Conservation (phyloP, 2,113 vertebrate genomes). For the Myodes glareolus region DNA sequence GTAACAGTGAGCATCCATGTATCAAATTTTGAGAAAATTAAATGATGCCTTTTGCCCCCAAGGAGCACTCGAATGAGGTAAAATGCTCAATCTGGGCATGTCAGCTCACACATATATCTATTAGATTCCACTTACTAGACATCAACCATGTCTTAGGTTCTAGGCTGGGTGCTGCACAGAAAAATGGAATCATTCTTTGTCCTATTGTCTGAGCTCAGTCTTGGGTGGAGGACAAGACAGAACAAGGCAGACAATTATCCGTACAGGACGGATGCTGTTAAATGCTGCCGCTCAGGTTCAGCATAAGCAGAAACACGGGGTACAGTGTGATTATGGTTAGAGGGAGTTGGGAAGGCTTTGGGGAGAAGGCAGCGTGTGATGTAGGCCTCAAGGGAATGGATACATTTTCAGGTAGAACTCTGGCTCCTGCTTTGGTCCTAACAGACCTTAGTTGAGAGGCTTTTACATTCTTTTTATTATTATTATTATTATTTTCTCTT, state of each 20-base stretch:
- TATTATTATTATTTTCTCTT: conserved; percentile 47
- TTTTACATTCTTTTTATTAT: conserved; percentile 42
- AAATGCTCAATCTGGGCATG: background rate
- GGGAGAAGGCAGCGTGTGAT: background rate
- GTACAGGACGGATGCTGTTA: background rate
- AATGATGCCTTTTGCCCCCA: conserved; percentile 28
- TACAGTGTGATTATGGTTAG: background rate
- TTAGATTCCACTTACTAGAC: conserved; percentile 42
- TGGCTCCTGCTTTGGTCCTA: conserved; percentile 43
- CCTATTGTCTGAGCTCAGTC: background rate
- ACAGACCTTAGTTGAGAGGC: conserved; percentile 38
- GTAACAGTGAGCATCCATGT: background rate
- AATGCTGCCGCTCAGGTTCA: conserved; percentile 2
- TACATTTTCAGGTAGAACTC: conserved; percentile 20
- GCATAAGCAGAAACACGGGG: background rate
- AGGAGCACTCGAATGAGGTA: background rate
- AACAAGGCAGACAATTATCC: conserved; percentile 2
- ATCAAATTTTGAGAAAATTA: conserved; percentile 13
- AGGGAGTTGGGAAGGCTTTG: conserved; percentile 6
- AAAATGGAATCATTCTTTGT: background rate
- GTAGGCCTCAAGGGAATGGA: background rate
- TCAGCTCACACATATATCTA: background rate
- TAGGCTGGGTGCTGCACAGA: background rate
- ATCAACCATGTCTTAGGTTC: conserved; percentile 20
- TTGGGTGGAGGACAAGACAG: background rate